Base-by-base conservation (phyloP, 2,888 invertebrate species). In the Leucoma salicis region DNA sequence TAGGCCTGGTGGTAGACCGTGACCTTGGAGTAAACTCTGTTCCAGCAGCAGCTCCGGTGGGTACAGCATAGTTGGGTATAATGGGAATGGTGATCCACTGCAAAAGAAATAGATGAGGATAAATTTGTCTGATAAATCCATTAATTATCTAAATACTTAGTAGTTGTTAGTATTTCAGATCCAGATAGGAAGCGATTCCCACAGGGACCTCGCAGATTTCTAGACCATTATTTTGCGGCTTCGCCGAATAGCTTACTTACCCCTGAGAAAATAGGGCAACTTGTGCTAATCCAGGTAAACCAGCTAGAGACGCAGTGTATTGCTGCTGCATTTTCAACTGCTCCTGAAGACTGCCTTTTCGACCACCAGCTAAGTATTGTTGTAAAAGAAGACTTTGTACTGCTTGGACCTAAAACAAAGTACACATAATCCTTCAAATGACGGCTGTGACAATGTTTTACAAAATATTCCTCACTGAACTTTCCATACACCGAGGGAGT, bases 31-130 rank as follows among this genome's bases (percentile, higher is more conserved):
- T 0, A 89, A 72, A 49, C 83, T 86, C 42, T 90, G 90, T 37
- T 90, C 90, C 39, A 90, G 52, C 0, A 90, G 67, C 3, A 90
- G 56, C 40, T 90, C 90, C 3, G 90, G 90, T 15, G 90, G 90
- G 49, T 90, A 90, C 66, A 90, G 66, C 90, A 90, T 90, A 2
- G 89, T 80, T 21, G 90, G 90, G 49, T 90, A 90, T 0, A 90
- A 64, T 0, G 90, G 85, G 63, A 90, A 90, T 1, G 89, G 88
- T 1, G 89, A 85, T 6, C 86, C 86, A 8, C 89, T 89, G 70
- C 2, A 69, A 66, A 37, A 2, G n/a, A n/a, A n/a, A n/a, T n/a
- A n/a, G n/a, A n/a, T n/a, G n/a, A n/a, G n/a, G n/a, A n/a, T n/a
- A n/a, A n/a, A n/a, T n/a, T n/a, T n/a, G n/a, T n/a, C n/a, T n/a